Evolutionary conservation across 2,113 vertebrate species (phyloP).

Genomic region (Thamnaconus septentrionalis): DNA sequence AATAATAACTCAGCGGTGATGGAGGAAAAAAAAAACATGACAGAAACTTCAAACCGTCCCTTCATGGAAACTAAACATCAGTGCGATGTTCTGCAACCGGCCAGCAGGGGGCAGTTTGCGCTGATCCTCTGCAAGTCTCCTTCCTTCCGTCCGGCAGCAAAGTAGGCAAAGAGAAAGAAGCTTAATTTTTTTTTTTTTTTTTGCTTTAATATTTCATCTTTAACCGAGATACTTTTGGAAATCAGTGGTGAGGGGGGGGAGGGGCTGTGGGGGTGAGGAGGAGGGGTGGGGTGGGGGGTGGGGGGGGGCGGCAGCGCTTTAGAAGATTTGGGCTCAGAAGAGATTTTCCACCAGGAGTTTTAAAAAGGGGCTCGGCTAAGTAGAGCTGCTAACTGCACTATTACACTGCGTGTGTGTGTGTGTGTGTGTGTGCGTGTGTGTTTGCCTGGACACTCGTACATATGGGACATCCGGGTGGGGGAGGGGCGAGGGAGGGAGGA

Average conservation of each 20-base stretch:
- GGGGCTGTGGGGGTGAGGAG: too few species aligned
- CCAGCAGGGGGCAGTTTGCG: too few species aligned
- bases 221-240: neutral
- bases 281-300: neutral
- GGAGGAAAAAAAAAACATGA: too few species aligned
- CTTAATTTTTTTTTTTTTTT: conserved; percentile 11
- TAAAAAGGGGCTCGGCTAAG: conserved; percentile 38
- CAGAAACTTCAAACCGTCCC: too few species aligned
- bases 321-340: conserved; percentile 30
- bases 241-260: too few species aligned
- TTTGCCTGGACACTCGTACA: conserved; percentile 35
- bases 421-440: conserved; percentile 44
- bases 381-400: conserved; percentile 36
- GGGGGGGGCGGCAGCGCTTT: conserved; percentile 13
- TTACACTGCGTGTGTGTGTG: conserved; percentile 21
- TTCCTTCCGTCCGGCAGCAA: neutral
- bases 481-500: too few species aligned
- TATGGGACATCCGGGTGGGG: neutral
- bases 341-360: conserved; percentile 46
- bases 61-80: too few species aligned
- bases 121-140: neutral
- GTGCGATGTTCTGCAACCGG: too few species aligned
- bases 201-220: conserved; percentile 11
- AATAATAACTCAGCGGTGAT: too few species aligned
- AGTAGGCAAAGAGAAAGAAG: neutral